phyloP scores from a whole-genome alignment of 1,140 invertebrate genomes.

The Protaetia brevitarsis region DNA sequence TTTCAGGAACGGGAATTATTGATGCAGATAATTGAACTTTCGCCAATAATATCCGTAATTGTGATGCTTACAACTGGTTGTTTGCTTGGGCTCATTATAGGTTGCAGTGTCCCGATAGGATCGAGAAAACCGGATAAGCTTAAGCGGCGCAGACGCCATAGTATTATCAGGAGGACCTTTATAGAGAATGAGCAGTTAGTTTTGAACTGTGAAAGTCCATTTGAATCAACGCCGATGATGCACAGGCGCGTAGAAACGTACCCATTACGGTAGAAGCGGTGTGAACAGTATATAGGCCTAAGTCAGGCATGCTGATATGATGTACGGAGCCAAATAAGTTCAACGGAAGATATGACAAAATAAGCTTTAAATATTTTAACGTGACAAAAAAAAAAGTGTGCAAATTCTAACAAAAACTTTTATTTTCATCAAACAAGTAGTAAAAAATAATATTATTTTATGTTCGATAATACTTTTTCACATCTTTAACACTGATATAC shows the following conservation, averaged over 20 bases:
- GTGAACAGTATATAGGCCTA: too few species aligned
- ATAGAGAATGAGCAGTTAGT: background rate
- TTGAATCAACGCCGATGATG: background rate
- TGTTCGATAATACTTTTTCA: slow-evolving; percentile 21
- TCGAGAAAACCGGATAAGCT: background rate
- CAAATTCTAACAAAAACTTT: slow-evolving; percentile 22
- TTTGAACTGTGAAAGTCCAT: background rate
- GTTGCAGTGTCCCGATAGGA: background rate
- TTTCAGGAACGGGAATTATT: background rate
- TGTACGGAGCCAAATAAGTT: too few species aligned
- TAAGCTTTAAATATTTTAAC: too few species aligned
- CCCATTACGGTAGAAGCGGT: too few species aligned
- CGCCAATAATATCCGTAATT: background rate
- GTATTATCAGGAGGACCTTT: background rate
- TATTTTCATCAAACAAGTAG: slow-evolving; percentile 4
- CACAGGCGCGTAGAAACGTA: too few species aligned
- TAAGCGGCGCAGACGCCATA: background rate
- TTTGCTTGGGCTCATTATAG: background rate
- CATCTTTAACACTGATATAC: slow-evolving; percentile 4
- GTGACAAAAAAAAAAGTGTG: too few species aligned
- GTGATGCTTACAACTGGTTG: background rate
- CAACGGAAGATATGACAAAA: too few species aligned
- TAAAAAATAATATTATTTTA: slow-evolving; percentile 20
- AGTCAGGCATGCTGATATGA: too few species aligned
- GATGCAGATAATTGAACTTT: background rate